Evolutionary conservation across 2,888 invertebrate genomes (phyloP).

Genomic region (Muscina levida): DNA sequence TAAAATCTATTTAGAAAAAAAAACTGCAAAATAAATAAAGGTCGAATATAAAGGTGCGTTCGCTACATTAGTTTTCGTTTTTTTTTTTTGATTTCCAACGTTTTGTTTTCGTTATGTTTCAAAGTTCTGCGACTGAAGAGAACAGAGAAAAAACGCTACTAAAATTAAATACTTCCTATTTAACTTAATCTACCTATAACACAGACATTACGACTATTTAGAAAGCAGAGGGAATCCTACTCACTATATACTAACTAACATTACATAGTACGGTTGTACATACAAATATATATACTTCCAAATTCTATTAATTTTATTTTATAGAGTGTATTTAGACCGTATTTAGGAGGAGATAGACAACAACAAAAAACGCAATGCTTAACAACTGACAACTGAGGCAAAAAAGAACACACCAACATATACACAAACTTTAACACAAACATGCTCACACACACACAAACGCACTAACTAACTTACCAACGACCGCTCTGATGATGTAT

Average conservation of each 20-base stretch:
- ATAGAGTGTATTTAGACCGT: slow-evolving; percentile 28
- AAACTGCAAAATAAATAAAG: slow-evolving; percentile 48
- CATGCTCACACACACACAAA: slow-evolving; percentile 5
- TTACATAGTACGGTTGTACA: slow-evolving; percentile 35
- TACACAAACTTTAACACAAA: not conserved
- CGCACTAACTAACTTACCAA: not conserved
- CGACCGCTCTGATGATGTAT: not conserved
- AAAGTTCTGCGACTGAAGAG: slow-evolving; percentile 6
- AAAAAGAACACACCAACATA: slow-evolving; percentile 7
- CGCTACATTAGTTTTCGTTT: slow-evolving; percentile 27
- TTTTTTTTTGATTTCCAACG: too few relatives aligned
- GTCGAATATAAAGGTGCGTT: slow-evolving; percentile 68
- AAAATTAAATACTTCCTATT: slow-evolving; percentile 42
- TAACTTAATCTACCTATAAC: slow-evolving; percentile 48
- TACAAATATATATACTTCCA: slow-evolving; percentile 24
- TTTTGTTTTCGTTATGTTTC: not conserved
- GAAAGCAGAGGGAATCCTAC: not conserved
- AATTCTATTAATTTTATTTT: slow-evolving; percentile 48
- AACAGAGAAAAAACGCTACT: not conserved
- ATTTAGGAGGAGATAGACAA: slow-evolving; percentile 6
- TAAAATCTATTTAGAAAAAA: not conserved
- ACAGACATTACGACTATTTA: slow-evolving; percentile 28
- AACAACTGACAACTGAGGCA: too few relatives aligned
- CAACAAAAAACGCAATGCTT: not conserved
- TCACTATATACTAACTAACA: not conserved